These are phyloP conservation scores for Agonopterix arenella DNA, from an alignment of 2,888 invertebrate species.

Conservation along the genomic window DNA sequence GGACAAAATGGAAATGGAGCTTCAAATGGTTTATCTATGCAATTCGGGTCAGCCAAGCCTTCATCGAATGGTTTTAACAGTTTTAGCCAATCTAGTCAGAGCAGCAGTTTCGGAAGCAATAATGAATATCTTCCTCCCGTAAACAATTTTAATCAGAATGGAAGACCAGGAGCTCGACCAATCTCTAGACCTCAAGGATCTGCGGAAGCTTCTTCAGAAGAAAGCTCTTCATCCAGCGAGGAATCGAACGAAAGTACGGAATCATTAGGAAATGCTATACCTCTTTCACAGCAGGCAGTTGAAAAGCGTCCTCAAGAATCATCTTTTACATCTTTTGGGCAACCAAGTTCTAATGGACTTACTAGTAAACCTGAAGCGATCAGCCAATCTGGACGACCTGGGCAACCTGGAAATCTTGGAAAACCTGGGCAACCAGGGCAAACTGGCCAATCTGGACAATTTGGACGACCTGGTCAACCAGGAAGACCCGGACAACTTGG, in stretches of 20 bases:
- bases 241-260: not conserved
- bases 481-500: too few relatives aligned
- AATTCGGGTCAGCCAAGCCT: not conserved
- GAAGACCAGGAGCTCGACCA: conserved; percentile 2
- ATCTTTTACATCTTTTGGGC: conserved; percentile 4
- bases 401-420: too few relatives aligned
- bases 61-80: not conserved
- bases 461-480: too few relatives aligned
- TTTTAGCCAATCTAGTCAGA: conserved; percentile 1
- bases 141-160: not conserved
- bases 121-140: conserved; percentile 10
- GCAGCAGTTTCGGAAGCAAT: conserved; percentile 1
- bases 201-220: not conserved
- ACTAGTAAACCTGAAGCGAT: too few relatives aligned
- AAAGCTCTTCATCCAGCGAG: not conserved
- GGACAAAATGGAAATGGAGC: not conserved
- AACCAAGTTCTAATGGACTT: conserved; percentile 13
- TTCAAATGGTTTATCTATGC: not conserved
- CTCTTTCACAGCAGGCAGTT: conserved; percentile 1
- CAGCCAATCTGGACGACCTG: too few relatives aligned
- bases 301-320: not conserved
- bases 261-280: not conserved
- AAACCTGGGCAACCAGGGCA: too few relatives aligned
- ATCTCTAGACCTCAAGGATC: not conserved
- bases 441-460: too few relatives aligned